Evolutionary conservation across 2,797 vertebrate genomes (phyloP).

Genomic region (Sebastes diploproa): DNA sequence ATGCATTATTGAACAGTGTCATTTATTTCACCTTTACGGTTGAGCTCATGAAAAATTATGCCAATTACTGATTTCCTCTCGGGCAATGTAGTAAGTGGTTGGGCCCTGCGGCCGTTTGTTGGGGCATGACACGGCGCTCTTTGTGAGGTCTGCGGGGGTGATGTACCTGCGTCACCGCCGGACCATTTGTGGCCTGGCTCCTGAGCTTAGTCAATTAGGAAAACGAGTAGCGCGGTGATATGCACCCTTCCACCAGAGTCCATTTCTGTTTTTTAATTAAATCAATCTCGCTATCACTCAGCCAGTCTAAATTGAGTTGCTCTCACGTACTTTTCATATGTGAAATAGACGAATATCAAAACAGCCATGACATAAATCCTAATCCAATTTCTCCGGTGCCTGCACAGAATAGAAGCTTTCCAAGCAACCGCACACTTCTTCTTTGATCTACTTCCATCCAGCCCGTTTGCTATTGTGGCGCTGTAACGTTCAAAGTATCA

Average conservation of each 20-base stretch:
- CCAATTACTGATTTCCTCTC: slow-evolving; percentile 92
- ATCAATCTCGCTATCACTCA: slow-evolving; percentile 66
- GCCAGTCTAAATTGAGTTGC: slow-evolving; percentile 63
- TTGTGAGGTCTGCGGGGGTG: slow-evolving; percentile 55
- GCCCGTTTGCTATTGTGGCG: slow-evolving; percentile 37
- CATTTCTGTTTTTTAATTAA: slow-evolving; percentile 61
- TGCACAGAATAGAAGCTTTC: slow-evolving; percentile 49
- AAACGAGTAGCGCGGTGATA: slow-evolving; percentile 48
- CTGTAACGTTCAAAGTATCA: slow-evolving; percentile 42
- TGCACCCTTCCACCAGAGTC: slow-evolving; percentile 46
- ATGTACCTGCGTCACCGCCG: slow-evolving; percentile 50
- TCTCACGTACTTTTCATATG: slow-evolving; percentile 62
- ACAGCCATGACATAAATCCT: slow-evolving; percentile 68
- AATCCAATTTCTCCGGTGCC: slow-evolving; percentile 67
- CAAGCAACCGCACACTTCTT: slow-evolving; percentile 35
- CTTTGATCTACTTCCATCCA: slow-evolving; percentile 63
- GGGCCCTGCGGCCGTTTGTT: slow-evolving; percentile 79
- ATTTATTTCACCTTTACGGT: slow-evolving; percentile 92
- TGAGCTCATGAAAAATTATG: slow-evolving; percentile 93
- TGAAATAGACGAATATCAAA: slow-evolving; percentile 65
- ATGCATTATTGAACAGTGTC: slow-evolving; percentile 96
- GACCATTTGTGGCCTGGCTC: slow-evolving; percentile 53
- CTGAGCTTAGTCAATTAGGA: slow-evolving; percentile 61
- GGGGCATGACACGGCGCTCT: slow-evolving; percentile 72
- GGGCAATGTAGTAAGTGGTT: slow-evolving; percentile 82